Conservation (phyloP, 2,797 vertebrate species). For the Eurystomus glaucurus region DNA sequence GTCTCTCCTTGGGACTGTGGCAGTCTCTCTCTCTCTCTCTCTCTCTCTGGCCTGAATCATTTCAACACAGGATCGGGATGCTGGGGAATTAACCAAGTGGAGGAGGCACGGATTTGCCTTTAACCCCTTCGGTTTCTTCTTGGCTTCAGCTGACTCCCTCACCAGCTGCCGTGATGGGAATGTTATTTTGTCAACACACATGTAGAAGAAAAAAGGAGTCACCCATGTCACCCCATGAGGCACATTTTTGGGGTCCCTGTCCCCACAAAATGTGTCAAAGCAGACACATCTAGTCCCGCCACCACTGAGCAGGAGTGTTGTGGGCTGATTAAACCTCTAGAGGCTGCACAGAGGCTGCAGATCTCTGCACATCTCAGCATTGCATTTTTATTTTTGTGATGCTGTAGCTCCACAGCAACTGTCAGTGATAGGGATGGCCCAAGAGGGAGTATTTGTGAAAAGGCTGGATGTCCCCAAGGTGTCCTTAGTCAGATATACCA, state of each 20-base stretch:
- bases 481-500: too few relatives aligned
- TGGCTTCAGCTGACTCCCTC: background rate
- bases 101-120: conserved; percentile 24
- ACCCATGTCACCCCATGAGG: accelerated
- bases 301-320: background rate
- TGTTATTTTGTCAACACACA: background rate
- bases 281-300: background rate
- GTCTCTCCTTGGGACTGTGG: conserved; percentile 48
- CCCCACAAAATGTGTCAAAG: background rate
- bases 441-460: background rate
- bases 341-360: background rate
- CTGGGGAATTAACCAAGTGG: conserved; percentile 54
- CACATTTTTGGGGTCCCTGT: background rate
- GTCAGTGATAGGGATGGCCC: background rate
- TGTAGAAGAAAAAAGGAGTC: background rate
- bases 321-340: background rate
- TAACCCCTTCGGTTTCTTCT: conserved; percentile 28
- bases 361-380: background rate
- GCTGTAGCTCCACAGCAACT: background rate
- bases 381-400: background rate
- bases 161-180: background rate
- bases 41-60: conserved; percentile 36
- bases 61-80: conserved; percentile 32
- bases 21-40: conserved; percentile 11
- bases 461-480: background rate